These are phyloP conservation scores for Ammodytes dubius DNA, from an alignment of 2,113 vertebrate genomes.

Conservation along the genomic window DNA sequence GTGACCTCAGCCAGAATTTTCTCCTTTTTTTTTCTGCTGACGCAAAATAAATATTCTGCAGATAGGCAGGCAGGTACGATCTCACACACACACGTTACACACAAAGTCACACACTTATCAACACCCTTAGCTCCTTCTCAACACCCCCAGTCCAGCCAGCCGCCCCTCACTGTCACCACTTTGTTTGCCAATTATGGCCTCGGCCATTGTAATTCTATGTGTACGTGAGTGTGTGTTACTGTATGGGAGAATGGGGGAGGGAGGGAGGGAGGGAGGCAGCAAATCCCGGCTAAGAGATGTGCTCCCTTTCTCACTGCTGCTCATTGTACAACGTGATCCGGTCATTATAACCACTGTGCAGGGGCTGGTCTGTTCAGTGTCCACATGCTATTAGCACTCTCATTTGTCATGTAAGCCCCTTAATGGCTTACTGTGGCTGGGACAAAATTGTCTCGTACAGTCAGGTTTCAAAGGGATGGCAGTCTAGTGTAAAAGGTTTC, in stretches of 20 bases:
- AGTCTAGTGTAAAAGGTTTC: slow-evolving; percentile 1
- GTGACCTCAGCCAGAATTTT: slow-evolving; percentile 50
- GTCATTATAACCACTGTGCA: slow-evolving; percentile 54
- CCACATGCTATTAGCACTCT: slow-evolving; percentile 54
- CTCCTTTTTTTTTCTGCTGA: slow-evolving; percentile 55
- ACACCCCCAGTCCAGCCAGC: slow-evolving; percentile 24
- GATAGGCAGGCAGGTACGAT: slow-evolving; percentile 14
- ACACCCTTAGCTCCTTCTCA: slow-evolving; percentile 41
- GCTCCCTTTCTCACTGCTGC: slow-evolving; percentile 45
- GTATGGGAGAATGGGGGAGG: slow-evolving; percentile 9
- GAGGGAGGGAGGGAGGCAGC: not conserved
- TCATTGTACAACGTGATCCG: slow-evolving; percentile 43
- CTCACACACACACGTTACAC: not conserved
- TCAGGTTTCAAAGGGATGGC: slow-evolving; percentile 19
- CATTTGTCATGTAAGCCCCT: slow-evolving; percentile 60
- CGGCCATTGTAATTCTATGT: slow-evolving; percentile 44
- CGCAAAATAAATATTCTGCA: slow-evolving; percentile 10
- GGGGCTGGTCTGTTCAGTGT: slow-evolving; percentile 30
- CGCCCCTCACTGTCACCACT: slow-evolving; percentile 24
- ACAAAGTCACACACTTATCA: slow-evolving; percentile 42
- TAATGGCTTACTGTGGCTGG: slow-evolving; percentile 33
- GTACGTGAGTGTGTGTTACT: slow-evolving; percentile 34
- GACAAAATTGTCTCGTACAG: slow-evolving; percentile 18
- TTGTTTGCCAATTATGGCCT: slow-evolving; percentile 46
- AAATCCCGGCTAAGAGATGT: slow-evolving; percentile 54